Percentiles rank a stretch among this genome's conserved stretches.
phyloP scores from a whole-genome alignment of 2,888 invertebrate species.

The Protonemura montana region DNA sequence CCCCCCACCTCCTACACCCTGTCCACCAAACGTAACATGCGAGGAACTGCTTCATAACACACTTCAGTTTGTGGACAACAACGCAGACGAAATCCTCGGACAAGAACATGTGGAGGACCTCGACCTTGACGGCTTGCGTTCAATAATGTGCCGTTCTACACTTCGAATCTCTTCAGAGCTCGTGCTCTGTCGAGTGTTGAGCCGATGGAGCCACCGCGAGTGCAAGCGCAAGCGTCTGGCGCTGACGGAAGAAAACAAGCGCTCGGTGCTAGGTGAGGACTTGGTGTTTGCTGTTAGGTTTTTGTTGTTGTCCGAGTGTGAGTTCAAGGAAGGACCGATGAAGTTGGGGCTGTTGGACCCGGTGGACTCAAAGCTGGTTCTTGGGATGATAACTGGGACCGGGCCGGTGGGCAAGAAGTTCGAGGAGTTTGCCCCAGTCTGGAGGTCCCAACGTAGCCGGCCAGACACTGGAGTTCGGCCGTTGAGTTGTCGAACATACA shows the following conservation, averaged over 20 bases:
- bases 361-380: conserved; percentile 60
- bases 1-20: conserved; percentile 55
- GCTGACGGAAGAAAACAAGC: conserved; percentile 62
- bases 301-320: conserved; percentile 70
- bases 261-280: conserved; percentile 61
- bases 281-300: conserved; percentile 68
- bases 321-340: conserved; percentile 68
- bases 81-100: conserved; percentile 64
- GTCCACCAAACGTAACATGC: conserved; percentile 60
- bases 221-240: conserved; percentile 64
- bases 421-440: conserved; percentile 57
- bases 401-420: conserved; percentile 57
- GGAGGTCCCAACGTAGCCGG: conserved; percentile 52
- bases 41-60: conserved; percentile 73
- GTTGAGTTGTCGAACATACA: conserved; percentile 33
- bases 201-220: conserved; percentile 67
- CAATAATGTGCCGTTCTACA: conserved; percentile 73
- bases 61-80: conserved; percentile 67
- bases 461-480: not conserved
- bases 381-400: conserved; percentile 51
- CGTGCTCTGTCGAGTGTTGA: conserved; percentile 62
- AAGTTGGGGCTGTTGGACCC: conserved; percentile 64
- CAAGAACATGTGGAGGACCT: conserved; percentile 70
- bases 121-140: conserved; percentile 68
- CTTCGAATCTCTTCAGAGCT: conserved; percentile 70